Evolutionary conservation across 2,113 vertebrate genomes (phyloP), one percentile per base, ranked within the genome.

Genomic region (Seriola aureovittata): DNA sequence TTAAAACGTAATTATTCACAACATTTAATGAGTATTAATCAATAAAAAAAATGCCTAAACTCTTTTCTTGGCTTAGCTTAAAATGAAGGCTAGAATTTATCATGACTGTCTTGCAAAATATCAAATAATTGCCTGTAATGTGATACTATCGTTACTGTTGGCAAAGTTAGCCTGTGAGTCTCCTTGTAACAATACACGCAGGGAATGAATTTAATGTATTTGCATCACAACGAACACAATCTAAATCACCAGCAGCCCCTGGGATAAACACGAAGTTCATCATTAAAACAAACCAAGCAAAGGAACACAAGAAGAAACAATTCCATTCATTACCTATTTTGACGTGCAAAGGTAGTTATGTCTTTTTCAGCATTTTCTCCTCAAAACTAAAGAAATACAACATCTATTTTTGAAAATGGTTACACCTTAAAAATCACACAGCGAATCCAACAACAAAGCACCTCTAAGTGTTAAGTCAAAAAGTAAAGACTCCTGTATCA

Each of bases 241-340:
- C 8, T 34, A 32, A 48, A 71, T 46, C 25, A 32, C 5, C 38
- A 29, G 29, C 29, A 29, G 29, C 29, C 29, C 25, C 29, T 29
- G 29, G 2, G 29, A 29, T 36, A 0, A 62, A 66, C 42, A 2
- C 34, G 63, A 34, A 65, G 66, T 48, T 40, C 14, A 60, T 62
- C 74, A 48, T 57, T 14, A 13, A 70, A 77, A 80, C 23, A 58
- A 58, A 44, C n/a, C n/a, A 50, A n/a, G n/a, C 13, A 52, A 57
- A 75, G 48, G 69, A 54, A 50, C n/a, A 64, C 12, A 23, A 23
- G 0, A 52, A n/a, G 14, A 16, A 55, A 17, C 16, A 40, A 34
- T 6, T 70, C 1, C 11, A 46, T 11, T 71, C 7, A 54, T 55
- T 66, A 36, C 52, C 40, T 11, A 60, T 44, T 63, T 46, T 69